These are phyloP conservation scores for Sitophilus oryzae DNA, from an alignment of 1,140 invertebrate species.

Conservation along the genomic window DNA sequence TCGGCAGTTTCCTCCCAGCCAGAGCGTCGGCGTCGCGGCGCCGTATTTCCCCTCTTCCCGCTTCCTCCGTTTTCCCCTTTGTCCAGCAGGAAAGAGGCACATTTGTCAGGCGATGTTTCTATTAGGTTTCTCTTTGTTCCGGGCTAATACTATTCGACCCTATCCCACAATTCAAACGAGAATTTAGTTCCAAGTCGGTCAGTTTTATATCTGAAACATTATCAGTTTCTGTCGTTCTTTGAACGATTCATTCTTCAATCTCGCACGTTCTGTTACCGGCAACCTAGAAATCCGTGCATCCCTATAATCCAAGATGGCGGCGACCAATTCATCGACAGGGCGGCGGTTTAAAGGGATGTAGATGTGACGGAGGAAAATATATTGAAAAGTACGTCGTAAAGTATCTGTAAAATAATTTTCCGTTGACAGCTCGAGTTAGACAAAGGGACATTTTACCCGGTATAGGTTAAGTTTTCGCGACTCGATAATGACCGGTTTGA, in stretches of 20 bases:
- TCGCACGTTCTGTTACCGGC: neutral
- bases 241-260: no score
- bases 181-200: no score
- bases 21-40: conserved; percentile 10
- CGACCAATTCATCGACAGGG: neutral
- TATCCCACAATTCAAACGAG: no score
- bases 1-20: neutral
- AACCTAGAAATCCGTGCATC: neutral
- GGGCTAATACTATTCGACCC: neutral
- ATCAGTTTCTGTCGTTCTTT: no score
- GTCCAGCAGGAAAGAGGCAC: conserved; percentile 4
- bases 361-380: no score
- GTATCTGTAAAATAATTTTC: neutral
- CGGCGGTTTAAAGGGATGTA: neutral
- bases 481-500: neutral
- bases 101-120: conserved; percentile 18
- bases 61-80: neutral
- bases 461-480: neutral
- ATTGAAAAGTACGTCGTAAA: no score
- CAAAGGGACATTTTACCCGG: no score
- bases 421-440: no score
- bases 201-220: no score
- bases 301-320: neutral
- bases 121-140: conserved; percentile 17
- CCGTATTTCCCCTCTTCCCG: neutral